phyloP scores from a whole-genome alignment of 2,113 vertebrate species.

The Atrichornis clamosus region DNA sequence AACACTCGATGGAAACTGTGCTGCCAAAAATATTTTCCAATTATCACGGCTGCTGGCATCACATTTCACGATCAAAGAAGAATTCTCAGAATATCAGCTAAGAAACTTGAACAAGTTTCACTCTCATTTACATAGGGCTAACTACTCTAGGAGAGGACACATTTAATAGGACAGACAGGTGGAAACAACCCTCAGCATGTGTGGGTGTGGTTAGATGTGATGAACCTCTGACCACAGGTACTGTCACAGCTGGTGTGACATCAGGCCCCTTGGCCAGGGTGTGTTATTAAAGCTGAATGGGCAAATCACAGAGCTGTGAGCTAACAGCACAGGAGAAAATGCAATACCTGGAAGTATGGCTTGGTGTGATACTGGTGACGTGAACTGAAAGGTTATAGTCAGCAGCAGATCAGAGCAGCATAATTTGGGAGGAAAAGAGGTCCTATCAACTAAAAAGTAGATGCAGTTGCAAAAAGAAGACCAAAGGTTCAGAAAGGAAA shows the following conservation, averaged over 20 bases:
- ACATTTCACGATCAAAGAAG: background rate
- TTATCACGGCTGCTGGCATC: background rate
- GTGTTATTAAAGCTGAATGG: background rate
- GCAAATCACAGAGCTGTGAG: background rate
- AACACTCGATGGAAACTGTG: background rate
- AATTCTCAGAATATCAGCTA: conserved; percentile 40
- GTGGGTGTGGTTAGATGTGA: background rate
- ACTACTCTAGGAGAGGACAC: background rate
- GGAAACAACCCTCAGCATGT: background rate
- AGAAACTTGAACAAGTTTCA: conserved; percentile 24
- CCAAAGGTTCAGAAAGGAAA: background rate
- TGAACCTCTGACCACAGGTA: background rate
- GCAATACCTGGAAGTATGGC: background rate
- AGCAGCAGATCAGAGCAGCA: background rate
- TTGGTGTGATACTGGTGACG: background rate
- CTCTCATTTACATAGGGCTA: conserved; percentile 34
- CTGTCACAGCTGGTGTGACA: background rate
- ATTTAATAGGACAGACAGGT: background rate
- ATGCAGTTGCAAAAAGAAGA: background rate
- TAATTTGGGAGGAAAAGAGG: background rate
- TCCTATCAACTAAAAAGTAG: background rate
- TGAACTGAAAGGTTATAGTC: background rate
- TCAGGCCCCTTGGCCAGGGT: background rate
- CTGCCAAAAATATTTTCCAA: conserved; percentile 29
- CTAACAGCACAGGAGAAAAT: background rate